Conservation (phyloP, 1,140 invertebrate species). For the Papilio helenus region DNA sequence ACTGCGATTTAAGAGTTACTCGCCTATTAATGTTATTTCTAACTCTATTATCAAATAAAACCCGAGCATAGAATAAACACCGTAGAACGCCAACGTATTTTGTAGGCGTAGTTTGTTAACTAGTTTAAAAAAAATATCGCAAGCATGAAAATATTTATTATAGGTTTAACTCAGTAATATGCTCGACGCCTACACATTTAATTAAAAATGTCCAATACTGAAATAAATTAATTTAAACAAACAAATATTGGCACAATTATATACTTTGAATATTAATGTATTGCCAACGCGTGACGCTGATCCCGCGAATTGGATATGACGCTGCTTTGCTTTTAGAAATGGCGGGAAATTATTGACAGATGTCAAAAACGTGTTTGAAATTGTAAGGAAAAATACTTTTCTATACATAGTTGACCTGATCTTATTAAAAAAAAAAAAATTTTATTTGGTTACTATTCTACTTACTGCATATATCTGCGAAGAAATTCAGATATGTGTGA, state of each 20-base stretch:
- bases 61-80: background rate
- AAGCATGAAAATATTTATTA: background rate
- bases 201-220: slow-evolving; percentile 45
- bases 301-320: background rate
- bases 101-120: background rate
- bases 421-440: background rate
- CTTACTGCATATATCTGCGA: too few species aligned
- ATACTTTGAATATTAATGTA: background rate
- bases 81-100: background rate
- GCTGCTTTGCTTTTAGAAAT: background rate
- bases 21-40: background rate
- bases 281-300: background rate
- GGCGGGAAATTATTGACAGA: background rate
- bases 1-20: slow-evolving; percentile 1
- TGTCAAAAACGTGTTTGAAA: background rate
- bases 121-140: background rate
- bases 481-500: too few species aligned
- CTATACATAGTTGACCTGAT: background rate
- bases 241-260: slow-evolving; percentile 47
- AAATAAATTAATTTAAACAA: slow-evolving; percentile 61
- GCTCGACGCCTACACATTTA: slow-evolving; percentile 47
- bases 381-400: background rate
- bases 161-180: background rate
- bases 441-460: background rate
- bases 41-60: background rate